Evolutionary conservation across 1,140 invertebrate species (phyloP).

Genomic region (Euura lappo): DNA sequence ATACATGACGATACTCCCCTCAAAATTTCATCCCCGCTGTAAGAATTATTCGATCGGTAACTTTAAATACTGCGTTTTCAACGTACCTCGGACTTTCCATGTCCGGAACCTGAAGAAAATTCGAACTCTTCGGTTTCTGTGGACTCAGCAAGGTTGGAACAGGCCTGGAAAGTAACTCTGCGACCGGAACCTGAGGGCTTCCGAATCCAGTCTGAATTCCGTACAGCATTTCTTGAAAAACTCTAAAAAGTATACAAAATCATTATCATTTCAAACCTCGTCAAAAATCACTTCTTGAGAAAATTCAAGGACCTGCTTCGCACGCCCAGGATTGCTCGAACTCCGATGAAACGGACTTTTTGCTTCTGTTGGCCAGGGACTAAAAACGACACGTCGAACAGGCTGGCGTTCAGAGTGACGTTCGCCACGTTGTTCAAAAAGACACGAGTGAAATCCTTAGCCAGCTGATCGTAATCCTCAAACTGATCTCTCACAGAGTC

Average conservation of each 20-base stretch:
- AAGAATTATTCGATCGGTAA: slow-evolving; percentile 1
- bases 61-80: neutral
- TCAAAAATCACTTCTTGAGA: slow-evolving; percentile 8
- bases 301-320: slow-evolving; percentile 72
- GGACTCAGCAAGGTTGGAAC: slow-evolving; percentile 84
- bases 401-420: slow-evolving; percentile 71
- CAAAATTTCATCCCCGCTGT: slow-evolving; percentile 6
- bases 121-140: slow-evolving; percentile 87
- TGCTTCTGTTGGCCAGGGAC: slow-evolving; percentile 87
- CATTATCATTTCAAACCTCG: slow-evolving; percentile 15
- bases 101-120: slow-evolving; percentile 86
- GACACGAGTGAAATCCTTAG: slow-evolving; percentile 89
- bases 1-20: neutral
- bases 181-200: slow-evolving; percentile 90
- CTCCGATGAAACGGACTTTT: slow-evolving; percentile 88
- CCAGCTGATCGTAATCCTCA: slow-evolving; percentile 92
- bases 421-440: slow-evolving; percentile 84
- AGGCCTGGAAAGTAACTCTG: slow-evolving; percentile 82
- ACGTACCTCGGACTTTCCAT: slow-evolving; percentile 69
- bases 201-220: slow-evolving; percentile 93
- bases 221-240: slow-evolving; percentile 94
- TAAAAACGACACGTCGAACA: slow-evolving; percentile 91
- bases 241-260: slow-evolving; percentile 51
- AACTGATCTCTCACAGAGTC: slow-evolving; percentile 92
- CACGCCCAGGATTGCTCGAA: slow-evolving; percentile 89